A percentile compares a stretch with the other conserved stretches of the same genome.
phyloP scores from a whole-genome alignment of 2,888 invertebrate genomes.

The Agrypnus murinus region DNA sequence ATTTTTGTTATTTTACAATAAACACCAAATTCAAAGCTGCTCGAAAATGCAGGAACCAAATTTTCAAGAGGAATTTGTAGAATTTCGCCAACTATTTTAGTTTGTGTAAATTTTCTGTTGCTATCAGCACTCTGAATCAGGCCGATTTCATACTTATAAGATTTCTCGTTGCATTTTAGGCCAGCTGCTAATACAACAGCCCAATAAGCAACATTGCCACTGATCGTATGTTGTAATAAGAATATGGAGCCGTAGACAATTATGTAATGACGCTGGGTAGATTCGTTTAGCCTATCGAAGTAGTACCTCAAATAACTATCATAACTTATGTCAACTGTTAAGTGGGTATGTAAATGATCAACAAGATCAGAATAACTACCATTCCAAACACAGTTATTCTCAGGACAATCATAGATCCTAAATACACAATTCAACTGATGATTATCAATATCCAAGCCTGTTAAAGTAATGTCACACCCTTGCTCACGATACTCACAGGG shows the following conservation, averaged over 20 bases:
- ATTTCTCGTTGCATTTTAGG: constrained; percentile 56
- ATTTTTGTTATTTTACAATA: too few species aligned
- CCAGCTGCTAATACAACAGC: constrained; percentile 62
- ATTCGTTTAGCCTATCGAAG: constrained; percentile 53
- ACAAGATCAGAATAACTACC: constrained; percentile 48
- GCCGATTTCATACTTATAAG: constrained; percentile 62
- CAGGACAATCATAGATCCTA: constrained; percentile 63
- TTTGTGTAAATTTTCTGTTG: constrained; percentile 61
- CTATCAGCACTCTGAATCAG: constrained; percentile 61
- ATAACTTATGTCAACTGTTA: constrained; percentile 45
- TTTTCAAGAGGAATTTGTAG: too few species aligned
- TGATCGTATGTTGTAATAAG: constrained; percentile 51
- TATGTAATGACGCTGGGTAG: constrained; percentile 58
- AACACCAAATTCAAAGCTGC: too few species aligned
- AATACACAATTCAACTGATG: constrained; percentile 62
- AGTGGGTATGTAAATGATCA: constrained; percentile 46
- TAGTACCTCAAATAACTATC: constrained; percentile 43
- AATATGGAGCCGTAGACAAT: constrained; percentile 61
- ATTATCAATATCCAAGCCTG: constrained; percentile 56
- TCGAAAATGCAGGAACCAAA: too few species aligned
- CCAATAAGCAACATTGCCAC: constrained; percentile 63
- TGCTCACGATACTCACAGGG: constrained; percentile 63
- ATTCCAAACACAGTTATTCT: constrained; percentile 52
- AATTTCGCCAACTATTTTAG: too few species aligned
- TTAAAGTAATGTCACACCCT: constrained; percentile 61